Evolutionary conservation across 2,113 vertebrate genomes (phyloP).

Genomic region (Platysternon megacephalum): DNA sequence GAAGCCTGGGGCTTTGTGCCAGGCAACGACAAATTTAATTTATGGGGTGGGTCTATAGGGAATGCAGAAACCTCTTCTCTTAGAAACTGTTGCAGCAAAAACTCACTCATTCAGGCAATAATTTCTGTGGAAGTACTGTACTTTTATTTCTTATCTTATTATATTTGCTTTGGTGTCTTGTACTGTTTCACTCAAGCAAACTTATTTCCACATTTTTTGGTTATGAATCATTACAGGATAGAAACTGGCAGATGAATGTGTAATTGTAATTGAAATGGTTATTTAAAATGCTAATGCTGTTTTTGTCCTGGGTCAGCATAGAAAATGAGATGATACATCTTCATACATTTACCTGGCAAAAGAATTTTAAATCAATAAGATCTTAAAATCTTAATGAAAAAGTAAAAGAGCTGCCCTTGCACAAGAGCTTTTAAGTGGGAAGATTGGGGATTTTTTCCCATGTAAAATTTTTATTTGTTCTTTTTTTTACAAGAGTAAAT

Average conservation of each 20-base stretch:
- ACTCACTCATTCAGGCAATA: not conserved
- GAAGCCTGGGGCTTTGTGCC: slow-evolving; percentile 61
- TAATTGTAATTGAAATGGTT: not conserved
- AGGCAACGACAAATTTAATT: slow-evolving; percentile 68
- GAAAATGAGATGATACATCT: slow-evolving; percentile 12
- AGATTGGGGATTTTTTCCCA: not conserved
- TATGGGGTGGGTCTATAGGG: slow-evolving; percentile 64
- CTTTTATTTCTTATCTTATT: not conserved
- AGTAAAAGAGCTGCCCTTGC: slow-evolving; percentile 36
- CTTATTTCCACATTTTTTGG: not conserved
- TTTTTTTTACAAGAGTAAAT: slow-evolving; percentile 37
- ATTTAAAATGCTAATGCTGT: not conserved
- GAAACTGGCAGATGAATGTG: not conserved
- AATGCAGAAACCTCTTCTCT: slow-evolving; percentile 58
- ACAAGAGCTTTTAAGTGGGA: slow-evolving; percentile 54
- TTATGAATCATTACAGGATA: not conserved
- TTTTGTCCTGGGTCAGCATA: slow-evolving; percentile 1
- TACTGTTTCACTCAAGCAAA: not conserved
- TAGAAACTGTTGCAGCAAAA: not conserved
- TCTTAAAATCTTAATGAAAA: slow-evolving; percentile 25
- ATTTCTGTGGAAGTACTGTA: not conserved
- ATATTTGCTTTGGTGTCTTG: not conserved
- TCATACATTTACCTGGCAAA: slow-evolving; percentile 25
- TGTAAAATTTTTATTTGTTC: slow-evolving; percentile 47
- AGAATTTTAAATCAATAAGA: slow-evolving; percentile 52